Base-by-base conservation (phyloP, 2,797 vertebrate genomes). In the Smutsia gigantea region DNA sequence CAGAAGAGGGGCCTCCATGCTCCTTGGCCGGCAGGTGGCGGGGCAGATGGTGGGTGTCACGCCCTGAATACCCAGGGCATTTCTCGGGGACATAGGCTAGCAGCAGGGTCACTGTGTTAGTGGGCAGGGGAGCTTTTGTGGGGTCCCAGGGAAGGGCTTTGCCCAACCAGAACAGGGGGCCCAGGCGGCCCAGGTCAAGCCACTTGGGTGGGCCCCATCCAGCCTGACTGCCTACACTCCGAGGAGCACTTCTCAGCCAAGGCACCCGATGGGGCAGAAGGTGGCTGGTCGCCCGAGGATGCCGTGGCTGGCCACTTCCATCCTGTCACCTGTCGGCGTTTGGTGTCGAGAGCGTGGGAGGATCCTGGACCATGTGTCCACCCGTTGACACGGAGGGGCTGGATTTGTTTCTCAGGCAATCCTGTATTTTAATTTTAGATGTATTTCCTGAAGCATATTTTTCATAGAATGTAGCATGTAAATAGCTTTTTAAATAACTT, bases 391-490 rank as follows among this genome's bases (percentile, higher is more conserved):
- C 68, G 81, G 96, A 97, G 97, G 97, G 88, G 97, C 98, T 98
- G 98, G 98, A 97, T 98, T 99, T 98, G 98, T 99, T 99, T 99
- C 99, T 97, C 99, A 99, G 99, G 99, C 99, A 99, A 99, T 99
- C 99, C 99, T 98, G 86, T 96, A 98, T 97, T 97, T 97, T 99
- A 98, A 98, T 97, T 97, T 98, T 98, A 98, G 98, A 98, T 99
- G 98, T 98, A 97, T 98, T 98, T 98, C 99, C 98, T 88, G 98
- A 98, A 98, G 98, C 99, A 98, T 98, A 99, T 99, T 99, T 99
- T 99, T 98, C 98, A 99, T 99, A 99, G 99, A 99, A 99, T 99
- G 99, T 99, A 99, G 99, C 99, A 98, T 99, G 99, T 99, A 99
- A 99, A 99, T 99, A 99, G 99, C 99, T 99, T 99, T 99, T 99